These are phyloP conservation scores for Andrena praecox DNA, from an alignment of 2,888 invertebrate genomes.

Conservation along the genomic window DNA sequence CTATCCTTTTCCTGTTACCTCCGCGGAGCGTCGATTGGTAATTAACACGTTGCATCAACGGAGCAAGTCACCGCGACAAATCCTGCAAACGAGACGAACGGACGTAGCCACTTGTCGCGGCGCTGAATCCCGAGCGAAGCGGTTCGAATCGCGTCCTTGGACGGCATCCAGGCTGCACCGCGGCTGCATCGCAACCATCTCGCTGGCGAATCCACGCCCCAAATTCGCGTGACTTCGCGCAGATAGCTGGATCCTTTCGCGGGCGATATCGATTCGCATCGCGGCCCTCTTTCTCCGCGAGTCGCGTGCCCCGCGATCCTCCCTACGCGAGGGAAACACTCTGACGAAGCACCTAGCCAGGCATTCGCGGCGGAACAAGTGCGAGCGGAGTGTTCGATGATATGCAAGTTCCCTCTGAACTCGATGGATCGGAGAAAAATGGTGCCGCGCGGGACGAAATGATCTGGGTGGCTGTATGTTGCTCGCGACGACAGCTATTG, in stretches of 20 bases:
- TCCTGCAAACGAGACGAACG: constrained; percentile 32
- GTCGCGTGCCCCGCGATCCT: constrained; percentile 16
- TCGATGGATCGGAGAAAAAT: neutral
- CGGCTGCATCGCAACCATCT: constrained; percentile 9
- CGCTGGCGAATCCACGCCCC: constrained; percentile 66
- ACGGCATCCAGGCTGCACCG: neutral
- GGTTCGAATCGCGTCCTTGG: constrained; percentile 13
- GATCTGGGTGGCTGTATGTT: neutral
- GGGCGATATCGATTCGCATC: constrained; percentile 65
- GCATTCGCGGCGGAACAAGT: neutral
- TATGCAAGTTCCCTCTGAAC: neutral
- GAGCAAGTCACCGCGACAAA: neutral
- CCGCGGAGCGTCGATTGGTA: neutral
- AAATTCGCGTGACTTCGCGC: constrained; percentile 68
- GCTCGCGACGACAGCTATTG: neutral
- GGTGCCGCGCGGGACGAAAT: neutral
- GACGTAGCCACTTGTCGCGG: neutral
- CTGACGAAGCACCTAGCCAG: constrained; percentile 24
- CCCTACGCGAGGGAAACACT: constrained; percentile 33
- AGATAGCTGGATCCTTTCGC: constrained; percentile 63
- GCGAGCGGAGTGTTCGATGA: neutral
- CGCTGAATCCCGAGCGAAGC: constrained; percentile 2
- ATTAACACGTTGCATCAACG: constrained; percentile 20
- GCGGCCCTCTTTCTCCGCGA: constrained; percentile 37
- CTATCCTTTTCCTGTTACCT: neutral